Percentiles rank a stretch among this genome's conserved stretches.
These are phyloP conservation scores for Tinea trinotella DNA, from an alignment of 2,888 invertebrate species.

Conservation along the genomic window DNA sequence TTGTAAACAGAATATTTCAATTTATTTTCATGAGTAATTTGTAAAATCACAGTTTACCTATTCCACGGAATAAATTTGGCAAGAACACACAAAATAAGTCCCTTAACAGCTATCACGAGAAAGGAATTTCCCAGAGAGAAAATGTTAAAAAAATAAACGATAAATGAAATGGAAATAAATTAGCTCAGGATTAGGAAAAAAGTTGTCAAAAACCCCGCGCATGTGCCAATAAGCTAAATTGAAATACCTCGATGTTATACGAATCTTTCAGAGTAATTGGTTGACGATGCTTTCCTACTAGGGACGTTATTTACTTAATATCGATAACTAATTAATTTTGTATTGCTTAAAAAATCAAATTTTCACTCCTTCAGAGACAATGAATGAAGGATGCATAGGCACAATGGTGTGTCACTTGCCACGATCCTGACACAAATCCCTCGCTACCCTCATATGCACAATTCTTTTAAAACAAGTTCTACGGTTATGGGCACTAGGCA, in stretches of 20 bases:
- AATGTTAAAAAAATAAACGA: slow-evolving; percentile 34
- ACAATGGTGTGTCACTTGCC: no score
- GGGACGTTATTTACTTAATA: slow-evolving; percentile 30
- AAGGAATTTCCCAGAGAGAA: slow-evolving; percentile 9
- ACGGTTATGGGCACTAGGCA: no score
- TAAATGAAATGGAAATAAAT: slow-evolving; percentile 56
- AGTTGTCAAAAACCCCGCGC: slow-evolving; percentile 62
- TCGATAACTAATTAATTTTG: slow-evolving; percentile 1
- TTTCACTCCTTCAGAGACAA: no score
- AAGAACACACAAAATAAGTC: background rate
- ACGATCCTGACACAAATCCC: no score
- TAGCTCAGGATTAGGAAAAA: slow-evolving; percentile 39
- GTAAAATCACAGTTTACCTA: background rate
- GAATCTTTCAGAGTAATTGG: slow-evolving; percentile 66
- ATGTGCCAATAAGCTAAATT: slow-evolving; percentile 67
- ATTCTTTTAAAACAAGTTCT: no score
- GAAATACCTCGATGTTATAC: slow-evolving; percentile 55
- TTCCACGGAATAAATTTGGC: background rate
- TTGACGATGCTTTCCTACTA: slow-evolving; percentile 49
- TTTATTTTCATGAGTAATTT: background rate
- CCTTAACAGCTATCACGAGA: slow-evolving; percentile 4
- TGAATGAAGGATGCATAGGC: no score
- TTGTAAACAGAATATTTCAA: no score
- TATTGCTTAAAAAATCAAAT: background rate
- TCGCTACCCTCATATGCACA: no score